Evolutionary conservation across 2,113 vertebrate species (phyloP).

Genomic region (Tyrannus savana): DNA sequence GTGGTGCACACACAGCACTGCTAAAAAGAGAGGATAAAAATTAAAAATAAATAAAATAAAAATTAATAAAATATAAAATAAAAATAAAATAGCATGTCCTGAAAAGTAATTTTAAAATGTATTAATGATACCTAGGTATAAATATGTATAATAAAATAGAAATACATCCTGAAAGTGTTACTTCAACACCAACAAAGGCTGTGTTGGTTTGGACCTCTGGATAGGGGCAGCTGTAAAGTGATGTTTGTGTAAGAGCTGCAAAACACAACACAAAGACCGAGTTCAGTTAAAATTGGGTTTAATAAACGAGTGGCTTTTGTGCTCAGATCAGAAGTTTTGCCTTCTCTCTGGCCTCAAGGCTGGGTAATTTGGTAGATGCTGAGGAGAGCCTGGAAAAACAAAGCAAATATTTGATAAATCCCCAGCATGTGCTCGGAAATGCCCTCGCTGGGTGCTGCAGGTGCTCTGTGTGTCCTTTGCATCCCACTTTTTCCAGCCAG

Average conservation of each 20-base stretch:
- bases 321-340: not conserved
- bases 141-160: not conserved
- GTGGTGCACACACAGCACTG: not conserved
- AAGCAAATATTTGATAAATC: not conserved
- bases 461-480: not conserved
- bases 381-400: not conserved
- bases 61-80: too few relatives aligned
- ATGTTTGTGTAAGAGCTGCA: not conserved
- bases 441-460: not conserved
- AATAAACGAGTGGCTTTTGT: not conserved
- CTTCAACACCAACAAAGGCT: not conserved
- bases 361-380: not conserved
- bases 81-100: not conserved
- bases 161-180: not conserved
- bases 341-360: not conserved
- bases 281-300: not conserved
- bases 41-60: too few relatives aligned
- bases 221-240: not conserved
- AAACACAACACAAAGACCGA: not conserved
- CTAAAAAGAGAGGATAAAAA: not conserved
- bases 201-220: fast-evolving
- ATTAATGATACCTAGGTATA: not conserved
- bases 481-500: not conserved
- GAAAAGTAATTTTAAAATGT: not conserved
- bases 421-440: not conserved